Base-by-base conservation (phyloP, 2,797 vertebrate genomes). In the Acanthiza pusilla region DNA sequence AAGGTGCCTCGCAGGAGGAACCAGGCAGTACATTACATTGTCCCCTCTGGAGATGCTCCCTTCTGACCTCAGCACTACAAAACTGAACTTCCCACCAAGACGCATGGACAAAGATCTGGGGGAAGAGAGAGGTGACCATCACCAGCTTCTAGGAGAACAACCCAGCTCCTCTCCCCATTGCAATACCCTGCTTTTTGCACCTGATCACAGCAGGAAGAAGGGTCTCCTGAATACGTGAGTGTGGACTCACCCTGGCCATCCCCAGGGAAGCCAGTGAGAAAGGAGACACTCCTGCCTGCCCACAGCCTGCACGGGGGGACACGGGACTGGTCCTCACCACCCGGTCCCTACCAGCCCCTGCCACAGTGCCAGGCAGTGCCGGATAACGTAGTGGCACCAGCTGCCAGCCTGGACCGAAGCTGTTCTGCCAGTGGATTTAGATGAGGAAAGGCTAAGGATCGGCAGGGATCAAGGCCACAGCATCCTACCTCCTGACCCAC, bases 301-400 rank as follows among this genome's bases (percentile, higher is more conserved):
- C 11, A 1, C 40, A 48, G 7, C n/a, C 67, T 47, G 27, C 43
- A 25, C 0, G 6, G 40, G 26, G 11, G n/a, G 43, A 40, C 36
- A 40, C 2, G 6, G 78, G 66, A 3, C 12, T 5, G 20, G 26
- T 48, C n/a, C 68, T 34, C 4, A 1, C 11, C 13, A 1, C 32
- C 50, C 1, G 11, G n/a, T 27, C 9, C n/a, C 30, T 55, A 19
- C 25, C 74, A 71, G 66, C 10, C 61, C 40, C 70, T 8, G 55
- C 29, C 2, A 0, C 54, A 16, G 58, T 1, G 13, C 13, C 0
- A 16, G 13, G 27, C 47, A 1, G 3, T 15, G 61, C 16, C 0
- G 0, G 50, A 4, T 27, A 75, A 38, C 0, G 2, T 1, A 14
- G 57, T 0, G 4, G 57, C 5, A n/a, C 32, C 70, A 84, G 68